A percentile compares a stretch with the other conserved stretches of the same genome.
Conservation (phyloP, 2,888 invertebrate genomes). For the Diplazon laetatorius region DNA sequence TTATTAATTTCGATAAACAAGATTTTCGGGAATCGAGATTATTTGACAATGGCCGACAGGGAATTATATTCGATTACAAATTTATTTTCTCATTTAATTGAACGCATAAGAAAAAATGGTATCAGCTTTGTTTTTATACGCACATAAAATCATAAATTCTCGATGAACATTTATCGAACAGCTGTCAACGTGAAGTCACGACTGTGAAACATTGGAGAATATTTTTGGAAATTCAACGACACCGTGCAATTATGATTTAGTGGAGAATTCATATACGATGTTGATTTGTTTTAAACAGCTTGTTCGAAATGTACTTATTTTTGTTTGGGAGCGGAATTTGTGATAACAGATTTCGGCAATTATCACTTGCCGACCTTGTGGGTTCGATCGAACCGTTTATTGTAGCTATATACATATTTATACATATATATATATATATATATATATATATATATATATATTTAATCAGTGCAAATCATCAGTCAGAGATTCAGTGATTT, state of each 20-base stretch:
- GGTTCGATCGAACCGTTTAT: background rate
- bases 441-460: too few relatives aligned
- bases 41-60: background rate
- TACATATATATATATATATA: too few relatives aligned
- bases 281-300: too few relatives aligned
- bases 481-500: too few relatives aligned
- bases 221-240: too few relatives aligned
- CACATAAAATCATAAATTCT: too few relatives aligned
- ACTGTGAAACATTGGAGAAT: too few relatives aligned
- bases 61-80: too few relatives aligned
- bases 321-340: background rate
- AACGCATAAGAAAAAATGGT: background rate
- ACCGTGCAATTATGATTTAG: too few relatives aligned
- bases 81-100: background rate
- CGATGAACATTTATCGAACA: background rate
- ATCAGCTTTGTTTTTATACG: too few relatives aligned
- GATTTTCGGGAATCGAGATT: background rate
- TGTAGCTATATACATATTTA: background rate
- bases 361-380: background rate
- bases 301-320: background rate
- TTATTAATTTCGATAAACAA: background rate
- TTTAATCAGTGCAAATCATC: too few relatives aligned
- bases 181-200: background rate
- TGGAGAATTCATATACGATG: too few relatives aligned
- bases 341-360: background rate